Conservation (phyloP, 2,888 invertebrate genomes). For the Andricus curvator region DNA sequence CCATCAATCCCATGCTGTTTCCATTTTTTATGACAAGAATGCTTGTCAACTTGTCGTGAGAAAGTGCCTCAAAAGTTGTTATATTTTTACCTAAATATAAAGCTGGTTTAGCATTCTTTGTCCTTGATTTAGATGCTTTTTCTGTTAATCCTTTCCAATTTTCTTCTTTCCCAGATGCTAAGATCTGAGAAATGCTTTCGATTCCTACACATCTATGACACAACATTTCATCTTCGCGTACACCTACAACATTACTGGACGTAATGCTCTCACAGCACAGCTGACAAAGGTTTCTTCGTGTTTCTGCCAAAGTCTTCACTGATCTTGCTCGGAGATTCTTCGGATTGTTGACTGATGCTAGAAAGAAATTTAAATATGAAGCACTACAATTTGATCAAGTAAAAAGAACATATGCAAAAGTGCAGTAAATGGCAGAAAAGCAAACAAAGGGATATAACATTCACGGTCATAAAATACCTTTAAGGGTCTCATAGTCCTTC, state of each 20-base stretch:
- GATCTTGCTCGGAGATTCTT: neutral
- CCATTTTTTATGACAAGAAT: slow-evolving; percentile 21
- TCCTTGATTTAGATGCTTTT: slow-evolving; percentile 3
- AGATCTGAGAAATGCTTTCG: neutral
- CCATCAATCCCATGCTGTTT: neutral
- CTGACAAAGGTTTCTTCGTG: neutral
- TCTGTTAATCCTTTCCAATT: neutral
- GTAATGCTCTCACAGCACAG: neutral
- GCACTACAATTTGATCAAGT: neutral
- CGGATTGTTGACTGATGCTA: neutral
- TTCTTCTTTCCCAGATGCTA: slow-evolving; percentile 11
- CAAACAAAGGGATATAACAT: neutral
- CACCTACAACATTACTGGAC: neutral
- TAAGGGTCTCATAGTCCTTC: neutral
- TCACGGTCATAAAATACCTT: neutral
- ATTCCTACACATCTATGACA: neutral
- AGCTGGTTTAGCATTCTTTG: neutral
- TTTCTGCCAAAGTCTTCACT: neutral
- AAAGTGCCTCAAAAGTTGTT: slow-evolving; percentile 9
- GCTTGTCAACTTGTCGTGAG: neutral
- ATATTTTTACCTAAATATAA: slow-evolving; percentile 15
- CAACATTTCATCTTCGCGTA: neutral
- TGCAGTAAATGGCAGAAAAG: neutral
- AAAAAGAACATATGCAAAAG: neutral
- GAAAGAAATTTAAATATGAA: neutral